A percentile compares a stretch with the other conserved stretches of the same genome.
These are phyloP conservation scores for Iguana delicatissima DNA, from an alignment of 2,797 vertebrate species.

Conservation along the genomic window DNA sequence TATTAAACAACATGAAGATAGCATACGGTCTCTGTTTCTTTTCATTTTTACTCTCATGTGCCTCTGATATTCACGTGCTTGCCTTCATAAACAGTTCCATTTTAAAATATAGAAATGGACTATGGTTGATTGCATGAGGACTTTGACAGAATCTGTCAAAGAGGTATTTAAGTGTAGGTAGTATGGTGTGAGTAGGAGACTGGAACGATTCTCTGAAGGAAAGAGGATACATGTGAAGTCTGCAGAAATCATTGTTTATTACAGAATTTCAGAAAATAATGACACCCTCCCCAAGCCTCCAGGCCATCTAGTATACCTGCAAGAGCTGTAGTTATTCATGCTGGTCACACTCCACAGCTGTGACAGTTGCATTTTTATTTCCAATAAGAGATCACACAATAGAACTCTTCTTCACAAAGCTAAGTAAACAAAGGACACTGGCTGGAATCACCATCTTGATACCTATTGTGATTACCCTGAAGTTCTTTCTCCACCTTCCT, in stretches of 20 bases:
- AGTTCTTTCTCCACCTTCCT: neutral
- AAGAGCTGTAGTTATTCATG: neutral
- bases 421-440: neutral
- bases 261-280: neutral
- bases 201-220: conserved; percentile 4
- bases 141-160: neutral
- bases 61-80: neutral
- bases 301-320: neutral
- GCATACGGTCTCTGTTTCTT: too few relatives aligned
- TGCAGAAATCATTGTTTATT: conserved; percentile 9
- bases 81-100: neutral
- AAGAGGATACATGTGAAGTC: neutral
- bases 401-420: neutral
- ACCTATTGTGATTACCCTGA: neutral
- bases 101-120: neutral
- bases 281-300: neutral
- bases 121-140: neutral
- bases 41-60: neutral
- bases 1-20: neutral
- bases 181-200: neutral
- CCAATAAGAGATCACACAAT: neutral
- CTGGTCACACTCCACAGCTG: neutral
- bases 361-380: neutral
- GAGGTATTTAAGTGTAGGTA: neutral
- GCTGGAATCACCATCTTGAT: neutral